phyloP scores from a whole-genome alignment of 2,797 vertebrate genomes.

The Somateria mollissima region DNA sequence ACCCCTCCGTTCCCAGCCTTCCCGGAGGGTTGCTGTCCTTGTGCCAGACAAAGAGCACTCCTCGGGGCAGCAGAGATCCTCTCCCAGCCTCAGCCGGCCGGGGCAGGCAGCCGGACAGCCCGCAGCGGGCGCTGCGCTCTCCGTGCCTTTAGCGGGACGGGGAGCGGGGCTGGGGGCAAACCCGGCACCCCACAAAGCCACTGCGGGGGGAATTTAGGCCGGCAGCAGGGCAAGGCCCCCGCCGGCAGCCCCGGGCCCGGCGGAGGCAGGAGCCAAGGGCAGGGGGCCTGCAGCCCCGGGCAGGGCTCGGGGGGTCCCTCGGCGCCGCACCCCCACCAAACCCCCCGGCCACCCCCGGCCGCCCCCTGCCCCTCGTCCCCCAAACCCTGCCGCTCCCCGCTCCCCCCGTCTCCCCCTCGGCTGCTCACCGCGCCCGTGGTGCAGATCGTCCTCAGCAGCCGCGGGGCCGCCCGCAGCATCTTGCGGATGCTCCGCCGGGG shows the following conservation, averaged over 20 bases:
- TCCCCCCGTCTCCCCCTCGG: neutral
- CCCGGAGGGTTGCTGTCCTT: neutral
- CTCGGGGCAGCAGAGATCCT: neutral
- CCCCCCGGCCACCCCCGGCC: no score
- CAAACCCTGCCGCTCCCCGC: no score
- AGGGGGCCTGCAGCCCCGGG: no score
- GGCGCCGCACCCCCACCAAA: no score
- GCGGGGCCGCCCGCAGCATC: constrained; percentile 84
- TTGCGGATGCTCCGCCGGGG: neutral
- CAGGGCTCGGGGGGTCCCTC: no score
- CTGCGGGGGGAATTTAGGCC: neutral
- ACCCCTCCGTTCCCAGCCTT: neutral
- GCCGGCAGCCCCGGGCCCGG: neutral
- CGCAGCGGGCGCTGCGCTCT: neutral
- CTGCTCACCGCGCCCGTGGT: constrained; percentile 83
- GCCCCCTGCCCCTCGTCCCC: no score
- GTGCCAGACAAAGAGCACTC: neutral
- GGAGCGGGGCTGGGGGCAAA: neutral
- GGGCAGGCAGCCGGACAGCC: neutral
- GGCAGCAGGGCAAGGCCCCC: neutral
- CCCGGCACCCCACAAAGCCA: neutral
- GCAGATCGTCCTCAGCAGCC: constrained; percentile 84
- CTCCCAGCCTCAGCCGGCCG: neutral
- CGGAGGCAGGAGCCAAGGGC: neutral
- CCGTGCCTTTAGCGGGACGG: neutral